Conservation (phyloP, 2,888 invertebrate species). For the Thysanoteuthis rhombus region DNA sequence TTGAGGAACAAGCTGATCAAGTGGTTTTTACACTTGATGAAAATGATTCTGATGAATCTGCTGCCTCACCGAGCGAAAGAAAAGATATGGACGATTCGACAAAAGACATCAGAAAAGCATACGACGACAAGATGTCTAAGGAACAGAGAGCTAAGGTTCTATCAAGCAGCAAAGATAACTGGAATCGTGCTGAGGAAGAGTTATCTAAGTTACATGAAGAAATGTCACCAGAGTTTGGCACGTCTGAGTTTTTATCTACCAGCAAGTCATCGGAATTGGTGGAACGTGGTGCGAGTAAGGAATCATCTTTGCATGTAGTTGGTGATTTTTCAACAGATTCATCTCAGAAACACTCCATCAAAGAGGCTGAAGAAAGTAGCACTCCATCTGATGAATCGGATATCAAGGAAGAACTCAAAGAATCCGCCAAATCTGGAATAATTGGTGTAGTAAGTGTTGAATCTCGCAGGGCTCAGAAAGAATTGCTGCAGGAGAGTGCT, state of each 20-base stretch:
- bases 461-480: conserved; percentile 58
- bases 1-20: conserved; percentile 14
- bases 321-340: conserved; percentile 20
- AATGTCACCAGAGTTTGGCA: conserved; percentile 35
- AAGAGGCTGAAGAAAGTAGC: conserved; percentile 35
- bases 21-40: conserved; percentile 15
- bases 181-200: conserved; percentile 47
- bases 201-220: conserved; percentile 42
- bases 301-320: conserved; percentile 34
- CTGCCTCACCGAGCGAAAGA: neutral
- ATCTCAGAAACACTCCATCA: conserved; percentile 38
- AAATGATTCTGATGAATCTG: conserved; percentile 21
- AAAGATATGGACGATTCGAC: neutral
- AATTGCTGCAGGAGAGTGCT: conserved; percentile 54
- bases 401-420: conserved; percentile 20
- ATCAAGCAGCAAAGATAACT: conserved; percentile 48
- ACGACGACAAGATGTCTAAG: conserved; percentile 61
- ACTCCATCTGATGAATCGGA: conserved; percentile 28
- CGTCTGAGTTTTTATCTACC: conserved; percentile 31
- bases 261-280: conserved; percentile 37
- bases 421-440: conserved; percentile 33
- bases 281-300: conserved; percentile 38
- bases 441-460: conserved; percentile 55
- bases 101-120: conserved; percentile 74
- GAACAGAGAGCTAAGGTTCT: conserved; percentile 61